A percentile compares a stretch with the other conserved stretches of the same genome.
Conservation (phyloP, 1,140 invertebrate species). For the Leptinotarsa undecemlineata region DNA sequence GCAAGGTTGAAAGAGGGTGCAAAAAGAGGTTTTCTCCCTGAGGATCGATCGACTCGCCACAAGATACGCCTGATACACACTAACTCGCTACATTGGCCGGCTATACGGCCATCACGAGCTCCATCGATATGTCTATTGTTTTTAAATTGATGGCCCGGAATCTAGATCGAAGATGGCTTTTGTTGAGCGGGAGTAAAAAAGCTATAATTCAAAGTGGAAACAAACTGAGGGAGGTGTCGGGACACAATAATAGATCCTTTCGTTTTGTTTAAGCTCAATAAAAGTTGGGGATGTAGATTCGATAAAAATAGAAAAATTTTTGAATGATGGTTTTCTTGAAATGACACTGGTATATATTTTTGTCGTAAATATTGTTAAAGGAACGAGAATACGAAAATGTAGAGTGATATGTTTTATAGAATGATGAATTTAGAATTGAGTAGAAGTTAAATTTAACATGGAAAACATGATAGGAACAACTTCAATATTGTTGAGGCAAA, state of each 20-base stretch:
- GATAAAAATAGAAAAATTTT: too few species aligned
- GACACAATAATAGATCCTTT: neutral
- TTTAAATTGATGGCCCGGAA: constrained; percentile 34
- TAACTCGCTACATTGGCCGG: constrained; percentile 39
- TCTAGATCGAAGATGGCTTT: constrained; percentile 4
- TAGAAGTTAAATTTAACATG: too few species aligned
- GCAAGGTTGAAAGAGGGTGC: constrained; percentile 23
- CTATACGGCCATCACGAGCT: constrained; percentile 1
- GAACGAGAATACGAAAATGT: too few species aligned
- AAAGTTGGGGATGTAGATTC: too few species aligned
- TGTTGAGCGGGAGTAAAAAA: constrained; percentile 7
- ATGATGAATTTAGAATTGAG: too few species aligned
- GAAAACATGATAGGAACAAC: too few species aligned
- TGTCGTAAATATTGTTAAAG: too few species aligned
- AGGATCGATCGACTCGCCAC: constrained; percentile 37
- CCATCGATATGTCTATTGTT: constrained; percentile 31
- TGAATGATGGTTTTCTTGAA: too few species aligned
- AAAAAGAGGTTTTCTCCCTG: constrained; percentile 32
- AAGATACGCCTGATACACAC: constrained; percentile 37
- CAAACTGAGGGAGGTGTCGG: neutral
- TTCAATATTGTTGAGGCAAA: too few species aligned
- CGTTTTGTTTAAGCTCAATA: too few species aligned
- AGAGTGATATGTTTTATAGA: too few species aligned
- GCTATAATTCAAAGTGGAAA: neutral
- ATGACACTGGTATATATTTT: too few species aligned